A percentile compares a stretch with the other conserved stretches of the same genome.
phyloP scores from a whole-genome alignment of 2,888 invertebrate genomes.

The Nematopogon swammerdamellus region DNA sequence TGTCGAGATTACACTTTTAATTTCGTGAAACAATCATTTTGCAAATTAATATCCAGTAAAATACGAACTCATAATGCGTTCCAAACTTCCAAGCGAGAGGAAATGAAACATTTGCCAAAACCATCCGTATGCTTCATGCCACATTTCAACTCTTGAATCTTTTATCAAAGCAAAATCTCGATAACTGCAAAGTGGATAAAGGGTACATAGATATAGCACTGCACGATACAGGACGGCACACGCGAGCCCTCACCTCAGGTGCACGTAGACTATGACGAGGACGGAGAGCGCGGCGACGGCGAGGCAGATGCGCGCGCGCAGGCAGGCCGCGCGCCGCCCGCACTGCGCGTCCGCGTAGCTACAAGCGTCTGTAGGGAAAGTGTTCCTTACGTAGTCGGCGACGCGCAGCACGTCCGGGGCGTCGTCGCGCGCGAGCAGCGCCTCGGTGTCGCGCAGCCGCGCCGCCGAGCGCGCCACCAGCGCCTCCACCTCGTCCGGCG shows the following conservation, averaged over 20 bases:
- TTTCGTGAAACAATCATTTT: no score
- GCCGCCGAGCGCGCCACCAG: slow-evolving; percentile 61
- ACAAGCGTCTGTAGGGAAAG: slow-evolving; percentile 42
- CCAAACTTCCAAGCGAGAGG: not conserved
- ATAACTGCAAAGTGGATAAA: no score
- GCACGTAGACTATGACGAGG: slow-evolving; percentile 47
- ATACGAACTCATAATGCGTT: not conserved
- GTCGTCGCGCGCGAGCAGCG: slow-evolving; percentile 45
- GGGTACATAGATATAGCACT: slow-evolving; percentile 20
- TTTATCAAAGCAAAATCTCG: no score
- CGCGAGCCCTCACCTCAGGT: slow-evolving; percentile 37
- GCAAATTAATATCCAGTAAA: no score
- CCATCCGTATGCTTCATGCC: no score
- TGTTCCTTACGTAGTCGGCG: slow-evolving; percentile 50
- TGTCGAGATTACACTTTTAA: no score
- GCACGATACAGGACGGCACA: no score
- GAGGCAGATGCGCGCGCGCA: slow-evolving; percentile 40
- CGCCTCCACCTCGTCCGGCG: slow-evolving; percentile 59
- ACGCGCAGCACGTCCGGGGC: slow-evolving; percentile 45
- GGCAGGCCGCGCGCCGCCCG: slow-evolving; percentile 27
- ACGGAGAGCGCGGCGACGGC: slow-evolving; percentile 49
- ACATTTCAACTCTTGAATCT: no score
- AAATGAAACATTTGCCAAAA: slow-evolving; percentile 1
- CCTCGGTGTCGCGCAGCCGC: slow-evolving; percentile 61
- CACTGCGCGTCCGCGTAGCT: slow-evolving; percentile 26